A percentile compares a stretch with the other conserved stretches of the same genome.
Evolutionary conservation across 2,888 invertebrate species (phyloP).

Genomic region (Tromatobia lineatoria): DNA sequence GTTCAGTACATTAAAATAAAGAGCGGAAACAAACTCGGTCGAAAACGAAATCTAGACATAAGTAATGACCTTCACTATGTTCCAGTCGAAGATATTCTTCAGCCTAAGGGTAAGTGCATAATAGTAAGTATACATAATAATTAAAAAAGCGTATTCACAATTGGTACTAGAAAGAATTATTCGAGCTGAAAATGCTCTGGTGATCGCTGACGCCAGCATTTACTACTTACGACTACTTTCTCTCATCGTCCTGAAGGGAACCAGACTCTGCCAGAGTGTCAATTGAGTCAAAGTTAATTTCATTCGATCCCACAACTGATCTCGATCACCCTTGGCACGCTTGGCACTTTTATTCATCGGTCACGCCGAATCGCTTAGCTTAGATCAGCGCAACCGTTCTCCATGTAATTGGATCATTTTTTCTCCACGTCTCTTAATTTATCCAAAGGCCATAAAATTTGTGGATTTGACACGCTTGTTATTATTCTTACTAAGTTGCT

Average conservation of each 20-base stretch:
- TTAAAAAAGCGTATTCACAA: constrained; percentile 1
- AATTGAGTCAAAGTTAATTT: constrained; percentile 74
- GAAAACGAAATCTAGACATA: neutral
- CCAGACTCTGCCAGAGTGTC: constrained; percentile 59
- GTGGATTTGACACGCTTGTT: constrained; percentile 13
- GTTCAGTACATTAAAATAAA: too few species aligned
- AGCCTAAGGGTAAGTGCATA: neutral
- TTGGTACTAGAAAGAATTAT: constrained; percentile 9
- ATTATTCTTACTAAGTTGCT: neutral
- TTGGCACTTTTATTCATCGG: constrained; percentile 54
- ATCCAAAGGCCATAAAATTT: neutral
- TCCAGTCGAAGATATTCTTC: constrained; percentile 4
- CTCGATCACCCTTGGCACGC: constrained; percentile 62
- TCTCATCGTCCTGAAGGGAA: constrained; percentile 52
- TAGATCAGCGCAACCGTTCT: constrained; percentile 36
- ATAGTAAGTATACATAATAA: constrained; percentile 11
- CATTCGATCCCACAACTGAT: constrained; percentile 70
- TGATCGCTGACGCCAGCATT: constrained; percentile 61
- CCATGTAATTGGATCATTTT: constrained; percentile 37
- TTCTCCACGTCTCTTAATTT: constrained; percentile 12
- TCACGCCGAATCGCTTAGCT: constrained; percentile 56
- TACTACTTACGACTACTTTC: constrained; percentile 53
- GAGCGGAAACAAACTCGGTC: neutral
- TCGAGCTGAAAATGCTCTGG: neutral
- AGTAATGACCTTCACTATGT: neutral